Conservation (phyloP, 1,140 invertebrate genomes). For the Ceratoteleas bidentatus region DNA sequence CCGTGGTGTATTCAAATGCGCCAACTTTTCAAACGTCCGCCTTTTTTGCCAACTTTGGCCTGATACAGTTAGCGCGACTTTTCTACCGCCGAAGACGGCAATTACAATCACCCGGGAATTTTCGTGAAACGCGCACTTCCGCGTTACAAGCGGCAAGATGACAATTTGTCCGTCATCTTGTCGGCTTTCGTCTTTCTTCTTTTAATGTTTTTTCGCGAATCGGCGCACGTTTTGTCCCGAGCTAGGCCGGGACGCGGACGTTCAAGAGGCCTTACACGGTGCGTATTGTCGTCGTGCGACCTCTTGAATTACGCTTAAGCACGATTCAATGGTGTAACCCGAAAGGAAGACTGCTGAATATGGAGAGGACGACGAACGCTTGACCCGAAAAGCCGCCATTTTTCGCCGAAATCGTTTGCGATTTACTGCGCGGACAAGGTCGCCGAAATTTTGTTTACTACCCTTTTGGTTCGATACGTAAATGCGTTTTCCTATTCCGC, state of each 20-base stretch:
- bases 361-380: slow-evolving; percentile 20
- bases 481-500: too few species aligned
- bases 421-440: too few species aligned
- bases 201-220: neutral
- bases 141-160: slow-evolving; percentile 16
- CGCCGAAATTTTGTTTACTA: too few species aligned
- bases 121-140: slow-evolving; percentile 9
- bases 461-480: too few species aligned
- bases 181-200: neutral
- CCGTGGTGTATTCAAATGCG: slow-evolving; percentile 22
- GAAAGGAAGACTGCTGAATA: slow-evolving; percentile 35
- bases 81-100: slow-evolving; percentile 17
- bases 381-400: slow-evolving; percentile 23
- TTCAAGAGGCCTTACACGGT: slow-evolving; percentile 35
- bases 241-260: slow-evolving; percentile 5
- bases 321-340: slow-evolving; percentile 21
- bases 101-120: slow-evolving; percentile 30
- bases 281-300: slow-evolving; percentile 25
- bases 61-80: slow-evolving; percentile 27
- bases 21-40: slow-evolving; percentile 19
- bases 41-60: slow-evolving; percentile 19
- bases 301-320: slow-evolving; percentile 37
- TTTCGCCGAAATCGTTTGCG: neutral
- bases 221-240: slow-evolving; percentile 10
- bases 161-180: slow-evolving; percentile 21